These are phyloP conservation scores for Irena cyanogastra DNA, from an alignment of 2,113 vertebrate genomes.

Conservation along the genomic window DNA sequence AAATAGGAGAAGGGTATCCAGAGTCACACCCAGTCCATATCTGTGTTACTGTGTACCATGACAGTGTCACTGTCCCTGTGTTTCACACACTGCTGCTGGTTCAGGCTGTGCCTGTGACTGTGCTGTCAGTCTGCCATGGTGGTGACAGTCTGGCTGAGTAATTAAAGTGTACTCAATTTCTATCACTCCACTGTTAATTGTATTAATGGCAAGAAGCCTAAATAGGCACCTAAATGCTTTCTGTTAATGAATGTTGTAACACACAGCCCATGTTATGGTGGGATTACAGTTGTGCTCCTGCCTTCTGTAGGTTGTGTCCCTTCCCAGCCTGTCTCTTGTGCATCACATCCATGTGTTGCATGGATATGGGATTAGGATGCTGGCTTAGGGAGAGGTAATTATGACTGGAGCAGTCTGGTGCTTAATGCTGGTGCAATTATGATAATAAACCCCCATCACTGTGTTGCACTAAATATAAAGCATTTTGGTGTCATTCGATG, in stretches of 20 bases:
- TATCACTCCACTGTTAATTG: background rate
- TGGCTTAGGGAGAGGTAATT: background rate
- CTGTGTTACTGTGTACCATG: background rate
- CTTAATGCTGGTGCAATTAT: background rate
- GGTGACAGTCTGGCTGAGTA: background rate
- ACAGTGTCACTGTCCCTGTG: background rate
- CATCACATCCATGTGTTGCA: background rate
- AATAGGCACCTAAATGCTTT: background rate
- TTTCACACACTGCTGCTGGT: background rate
- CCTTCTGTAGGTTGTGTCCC: background rate
- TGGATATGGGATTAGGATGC: background rate
- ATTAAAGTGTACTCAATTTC: background rate
- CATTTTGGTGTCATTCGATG: background rate
- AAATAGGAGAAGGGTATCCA: background rate
- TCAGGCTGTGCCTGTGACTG: background rate
- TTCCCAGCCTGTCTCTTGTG: background rate
- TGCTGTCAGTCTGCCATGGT: background rate
- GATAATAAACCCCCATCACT: background rate
- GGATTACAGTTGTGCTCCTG: background rate
- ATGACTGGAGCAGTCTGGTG: background rate
- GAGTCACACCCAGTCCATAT: background rate
- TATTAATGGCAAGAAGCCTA: background rate
- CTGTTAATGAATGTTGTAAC: fast-evolving
- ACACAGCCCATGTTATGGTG: background rate
- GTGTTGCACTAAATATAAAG: background rate